Conservation (phyloP, 2,888 invertebrate species). For the Myathropa florea region DNA sequence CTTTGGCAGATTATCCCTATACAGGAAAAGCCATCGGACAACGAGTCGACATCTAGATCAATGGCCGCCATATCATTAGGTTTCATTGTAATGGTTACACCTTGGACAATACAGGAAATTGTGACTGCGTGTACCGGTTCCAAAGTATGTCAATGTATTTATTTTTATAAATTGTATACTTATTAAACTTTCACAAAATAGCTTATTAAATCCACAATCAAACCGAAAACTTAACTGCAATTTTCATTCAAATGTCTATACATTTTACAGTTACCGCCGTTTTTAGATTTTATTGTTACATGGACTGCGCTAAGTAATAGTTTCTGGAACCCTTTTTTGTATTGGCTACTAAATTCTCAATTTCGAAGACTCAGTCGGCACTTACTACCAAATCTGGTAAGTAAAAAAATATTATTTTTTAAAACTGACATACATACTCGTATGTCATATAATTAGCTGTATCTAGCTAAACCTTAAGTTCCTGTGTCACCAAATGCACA, state of each 20-base stretch:
- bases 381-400: slow-evolving; percentile 88
- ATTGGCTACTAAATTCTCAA: slow-evolving; percentile 93
- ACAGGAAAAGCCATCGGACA: slow-evolving; percentile 84
- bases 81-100: slow-evolving; percentile 94
- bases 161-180: background rate
- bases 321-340: slow-evolving; percentile 94
- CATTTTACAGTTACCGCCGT: slow-evolving; percentile 85
- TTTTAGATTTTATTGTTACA: slow-evolving; percentile 91
- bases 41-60: slow-evolving; percentile 90
- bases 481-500: no score
- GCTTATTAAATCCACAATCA: slow-evolving; percentile 4
- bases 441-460: no score
- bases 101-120: slow-evolving; percentile 95
- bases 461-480: no score
- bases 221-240: slow-evolving; percentile 58
- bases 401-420: slow-evolving; percentile 75
- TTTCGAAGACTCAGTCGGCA: slow-evolving; percentile 91
- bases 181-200: no score
- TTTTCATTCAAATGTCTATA: slow-evolving; percentile 1
- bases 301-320: slow-evolving; percentile 94
- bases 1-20: slow-evolving; percentile 77
- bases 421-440: no score
- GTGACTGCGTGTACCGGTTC: slow-evolving; percentile 94
- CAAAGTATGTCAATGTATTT: slow-evolving; percentile 82
- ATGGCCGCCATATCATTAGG: slow-evolving; percentile 96